phyloP scores from a whole-genome alignment of 2,797 vertebrate species.

The Neosilurus mollespiculum region DNA sequence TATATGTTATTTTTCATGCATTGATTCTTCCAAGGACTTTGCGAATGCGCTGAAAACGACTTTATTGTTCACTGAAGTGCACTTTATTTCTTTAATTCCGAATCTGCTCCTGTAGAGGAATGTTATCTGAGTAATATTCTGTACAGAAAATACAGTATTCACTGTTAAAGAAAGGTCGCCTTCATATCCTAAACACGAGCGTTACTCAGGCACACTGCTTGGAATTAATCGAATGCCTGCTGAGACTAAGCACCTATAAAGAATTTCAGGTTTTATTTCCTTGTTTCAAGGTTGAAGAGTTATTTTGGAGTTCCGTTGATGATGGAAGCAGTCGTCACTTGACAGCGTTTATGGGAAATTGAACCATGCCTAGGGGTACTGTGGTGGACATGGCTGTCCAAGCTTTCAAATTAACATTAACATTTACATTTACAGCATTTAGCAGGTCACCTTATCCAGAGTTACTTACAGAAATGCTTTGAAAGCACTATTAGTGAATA shows the following conservation, averaged over 20 bases:
- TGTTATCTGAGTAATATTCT: not conserved
- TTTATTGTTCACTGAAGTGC: not conserved
- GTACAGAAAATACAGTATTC: not conserved
- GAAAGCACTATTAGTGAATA: too few relatives aligned
- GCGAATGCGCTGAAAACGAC: not conserved
- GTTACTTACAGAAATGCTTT: too few relatives aligned
- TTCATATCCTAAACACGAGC: not conserved
- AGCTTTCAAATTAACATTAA: not conserved
- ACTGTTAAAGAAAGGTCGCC: not conserved
- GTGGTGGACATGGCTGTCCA: not conserved
- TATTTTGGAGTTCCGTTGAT: slow-evolving; percentile 33
- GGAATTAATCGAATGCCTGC: not conserved
- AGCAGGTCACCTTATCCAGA: not conserved
- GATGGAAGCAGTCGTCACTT: slow-evolving; percentile 27
- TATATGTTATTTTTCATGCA: not conserved
- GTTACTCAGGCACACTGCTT: not conserved
- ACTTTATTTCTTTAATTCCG: not conserved
- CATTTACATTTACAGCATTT: too few relatives aligned
- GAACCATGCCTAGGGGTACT: not conserved
- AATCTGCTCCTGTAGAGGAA: not conserved
- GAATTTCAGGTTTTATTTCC: not conserved
- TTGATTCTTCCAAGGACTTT: not conserved
- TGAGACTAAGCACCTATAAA: not conserved
- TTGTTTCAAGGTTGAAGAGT: too few relatives aligned
- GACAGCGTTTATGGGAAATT: slow-evolving; percentile 30